A percentile compares a stretch with the other conserved stretches of the same genome.
Evolutionary conservation across 2,888 invertebrate genomes (phyloP).

Genomic region (Cenopis cana): DNA sequence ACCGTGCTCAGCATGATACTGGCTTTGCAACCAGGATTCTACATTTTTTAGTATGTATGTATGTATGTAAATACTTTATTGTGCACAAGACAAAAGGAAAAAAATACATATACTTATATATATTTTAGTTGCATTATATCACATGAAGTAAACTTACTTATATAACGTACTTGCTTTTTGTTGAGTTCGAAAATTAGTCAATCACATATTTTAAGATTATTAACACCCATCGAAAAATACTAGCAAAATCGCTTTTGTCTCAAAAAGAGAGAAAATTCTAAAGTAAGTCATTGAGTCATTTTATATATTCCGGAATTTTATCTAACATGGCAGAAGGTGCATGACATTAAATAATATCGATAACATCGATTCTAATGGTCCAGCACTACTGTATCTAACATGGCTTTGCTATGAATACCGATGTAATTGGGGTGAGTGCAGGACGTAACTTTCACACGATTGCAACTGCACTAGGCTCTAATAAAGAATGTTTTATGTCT

Average conservation of each 20-base stretch:
- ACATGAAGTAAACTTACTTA: too few relatives aligned
- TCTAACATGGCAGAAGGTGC: not conserved
- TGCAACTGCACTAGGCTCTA: constrained; percentile 54
- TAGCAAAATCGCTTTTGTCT: too few relatives aligned
- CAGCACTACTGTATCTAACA: constrained; percentile 59
- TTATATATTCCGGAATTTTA: not conserved
- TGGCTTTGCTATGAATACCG: constrained; percentile 70
- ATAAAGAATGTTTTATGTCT: constrained; percentile 50
- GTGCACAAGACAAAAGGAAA: too few relatives aligned
- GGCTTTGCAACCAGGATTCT: too few relatives aligned
- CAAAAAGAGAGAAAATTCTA: not conserved
- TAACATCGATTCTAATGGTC: constrained; percentile 41
- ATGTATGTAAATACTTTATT: too few relatives aligned
- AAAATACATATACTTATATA: too few relatives aligned
- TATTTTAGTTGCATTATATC: too few relatives aligned
- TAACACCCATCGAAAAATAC: too few relatives aligned
- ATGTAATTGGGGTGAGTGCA: constrained; percentile 74
- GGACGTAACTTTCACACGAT: constrained; percentile 78
- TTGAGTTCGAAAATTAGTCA: too few relatives aligned
- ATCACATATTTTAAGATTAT: not conserved
- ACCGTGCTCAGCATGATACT: too few relatives aligned
- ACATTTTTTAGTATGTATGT: too few relatives aligned
- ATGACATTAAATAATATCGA: constrained; percentile 29
- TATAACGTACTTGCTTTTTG: too few relatives aligned
- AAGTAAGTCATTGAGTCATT: not conserved